phyloP scores from a whole-genome alignment of 2,797 vertebrate species.

The Emys orbicularis region DNA sequence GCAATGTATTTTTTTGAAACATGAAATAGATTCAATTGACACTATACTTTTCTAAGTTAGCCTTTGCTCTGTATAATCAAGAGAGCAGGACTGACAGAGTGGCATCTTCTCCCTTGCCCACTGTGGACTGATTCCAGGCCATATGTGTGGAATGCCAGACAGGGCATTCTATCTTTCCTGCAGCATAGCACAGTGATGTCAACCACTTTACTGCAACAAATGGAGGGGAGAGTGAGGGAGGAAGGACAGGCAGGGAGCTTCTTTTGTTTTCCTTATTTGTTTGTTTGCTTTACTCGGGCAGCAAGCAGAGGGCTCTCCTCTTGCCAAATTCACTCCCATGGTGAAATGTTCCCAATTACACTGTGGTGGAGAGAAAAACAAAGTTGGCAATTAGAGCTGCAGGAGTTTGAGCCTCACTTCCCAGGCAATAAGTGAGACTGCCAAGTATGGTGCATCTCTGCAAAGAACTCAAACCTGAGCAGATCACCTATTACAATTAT shows the following conservation, averaged over 20 bases:
- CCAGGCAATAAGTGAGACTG: constrained; percentile 20
- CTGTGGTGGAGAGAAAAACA: not conserved
- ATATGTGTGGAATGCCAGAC: constrained; percentile 68
- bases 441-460: not conserved
- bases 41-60: constrained; percentile 8
- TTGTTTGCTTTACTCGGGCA: constrained; percentile 75
- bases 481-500: not conserved
- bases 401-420: constrained; percentile 10
- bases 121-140: constrained; percentile 67
- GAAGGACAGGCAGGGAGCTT: constrained; percentile 46
- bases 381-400: constrained; percentile 11
- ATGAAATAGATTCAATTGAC: not conserved
- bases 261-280: constrained; percentile 77
- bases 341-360: constrained; percentile 71
- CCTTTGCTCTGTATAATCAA: constrained; percentile 35
- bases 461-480: not conserved
- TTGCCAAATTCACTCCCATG: constrained; percentile 77
- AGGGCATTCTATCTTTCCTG: constrained; percentile 70
- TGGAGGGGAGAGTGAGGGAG: constrained; percentile 1
- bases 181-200: constrained; percentile 70
- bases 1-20: not conserved
- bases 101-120: constrained; percentile 55
- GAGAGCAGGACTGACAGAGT: constrained; percentile 29
- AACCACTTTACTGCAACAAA: constrained; percentile 57
- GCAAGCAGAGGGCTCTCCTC: constrained; percentile 54